Evolutionary conservation across 2,113 vertebrate genomes (phyloP).

Genomic region (Rhizomys pruinosus): DNA sequence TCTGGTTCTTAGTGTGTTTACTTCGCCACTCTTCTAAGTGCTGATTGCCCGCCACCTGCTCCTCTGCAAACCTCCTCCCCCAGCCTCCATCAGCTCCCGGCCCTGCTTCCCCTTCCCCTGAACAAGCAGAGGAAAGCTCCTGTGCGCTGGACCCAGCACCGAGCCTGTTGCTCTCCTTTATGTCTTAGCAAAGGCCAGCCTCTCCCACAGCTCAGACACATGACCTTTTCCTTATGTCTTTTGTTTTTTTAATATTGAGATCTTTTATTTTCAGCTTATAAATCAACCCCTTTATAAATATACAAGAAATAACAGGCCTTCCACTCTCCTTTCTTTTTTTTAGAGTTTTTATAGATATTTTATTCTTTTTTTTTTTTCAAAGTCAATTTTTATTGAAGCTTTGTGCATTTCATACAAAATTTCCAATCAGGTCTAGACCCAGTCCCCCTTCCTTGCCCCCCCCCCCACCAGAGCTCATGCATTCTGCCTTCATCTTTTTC

Average conservation of each 20-base stretch:
- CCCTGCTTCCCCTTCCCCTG: background rate
- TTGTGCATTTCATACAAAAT: no score
- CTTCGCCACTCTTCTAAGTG: background rate
- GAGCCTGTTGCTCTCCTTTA: rapidly evolving
- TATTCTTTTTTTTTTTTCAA: no score
- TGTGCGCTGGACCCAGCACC: rapidly evolving
- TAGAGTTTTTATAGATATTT: no score
- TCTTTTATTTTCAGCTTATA: no score
- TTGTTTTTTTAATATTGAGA: rapidly evolving
- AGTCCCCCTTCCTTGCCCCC: no score
- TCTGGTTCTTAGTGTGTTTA: background rate
- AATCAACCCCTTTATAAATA: no score
- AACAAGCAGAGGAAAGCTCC: background rate
- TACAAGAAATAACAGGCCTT: no score
- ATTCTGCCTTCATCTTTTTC: no score
- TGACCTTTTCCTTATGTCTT: background rate
- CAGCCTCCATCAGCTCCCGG: background rate
- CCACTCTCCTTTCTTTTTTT: no score
- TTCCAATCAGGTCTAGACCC: no score
- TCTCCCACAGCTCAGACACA: background rate
- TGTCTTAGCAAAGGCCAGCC: background rate
- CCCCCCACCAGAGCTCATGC: no score
- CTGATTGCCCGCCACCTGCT: background rate
- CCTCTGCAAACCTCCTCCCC: background rate
- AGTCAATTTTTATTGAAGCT: no score